Conservation (phyloP, 2,888 invertebrate genomes). For the Axea sp. region DNA sequence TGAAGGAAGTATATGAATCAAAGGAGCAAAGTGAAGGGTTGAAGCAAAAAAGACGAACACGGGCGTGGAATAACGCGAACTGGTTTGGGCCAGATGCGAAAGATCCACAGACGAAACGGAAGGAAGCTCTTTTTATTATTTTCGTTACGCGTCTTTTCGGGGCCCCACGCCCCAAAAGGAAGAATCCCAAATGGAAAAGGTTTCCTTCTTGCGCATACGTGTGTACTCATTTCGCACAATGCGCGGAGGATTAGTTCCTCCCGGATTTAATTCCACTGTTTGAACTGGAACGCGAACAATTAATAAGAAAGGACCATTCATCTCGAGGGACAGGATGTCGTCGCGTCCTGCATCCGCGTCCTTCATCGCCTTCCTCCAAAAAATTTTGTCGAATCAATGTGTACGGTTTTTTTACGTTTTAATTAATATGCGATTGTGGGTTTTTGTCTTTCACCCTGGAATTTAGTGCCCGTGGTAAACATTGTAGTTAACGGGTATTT, state of each 20-base stretch:
- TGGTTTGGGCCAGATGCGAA: slow-evolving; percentile 68
- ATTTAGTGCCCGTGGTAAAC: slow-evolving; percentile 7
- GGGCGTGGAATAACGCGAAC: slow-evolving; percentile 60
- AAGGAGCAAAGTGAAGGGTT: slow-evolving; percentile 55
- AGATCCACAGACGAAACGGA: slow-evolving; percentile 68
- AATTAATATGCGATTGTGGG: slow-evolving; percentile 20
- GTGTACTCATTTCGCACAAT: slow-evolving; percentile 58
- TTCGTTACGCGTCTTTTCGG: slow-evolving; percentile 66
- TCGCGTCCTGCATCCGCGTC: slow-evolving; percentile 61
- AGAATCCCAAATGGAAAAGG: slow-evolving; percentile 38
- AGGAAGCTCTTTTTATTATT: slow-evolving; percentile 69
- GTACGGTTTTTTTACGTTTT: slow-evolving; percentile 21
- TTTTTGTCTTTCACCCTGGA: slow-evolving; percentile 28
- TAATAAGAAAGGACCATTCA: slow-evolving; percentile 72
- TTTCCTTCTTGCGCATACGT: slow-evolving; percentile 37
- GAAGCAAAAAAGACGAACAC: slow-evolving; percentile 38
- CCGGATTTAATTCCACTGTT: slow-evolving; percentile 75
- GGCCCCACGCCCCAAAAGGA: slow-evolving; percentile 50
- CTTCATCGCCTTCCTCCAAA: slow-evolving; percentile 43
- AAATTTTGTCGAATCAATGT: slow-evolving; percentile 22
- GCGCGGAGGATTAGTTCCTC: slow-evolving; percentile 71
- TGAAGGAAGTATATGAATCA: slow-evolving; percentile 54
- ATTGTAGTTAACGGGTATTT: neutral
- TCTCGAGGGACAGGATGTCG: slow-evolving; percentile 70
- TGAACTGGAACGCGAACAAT: slow-evolving; percentile 77